These are phyloP conservation scores for Ellobium chinense DNA, from an alignment of 2,888 invertebrate genomes.

Conservation along the genomic window DNA sequence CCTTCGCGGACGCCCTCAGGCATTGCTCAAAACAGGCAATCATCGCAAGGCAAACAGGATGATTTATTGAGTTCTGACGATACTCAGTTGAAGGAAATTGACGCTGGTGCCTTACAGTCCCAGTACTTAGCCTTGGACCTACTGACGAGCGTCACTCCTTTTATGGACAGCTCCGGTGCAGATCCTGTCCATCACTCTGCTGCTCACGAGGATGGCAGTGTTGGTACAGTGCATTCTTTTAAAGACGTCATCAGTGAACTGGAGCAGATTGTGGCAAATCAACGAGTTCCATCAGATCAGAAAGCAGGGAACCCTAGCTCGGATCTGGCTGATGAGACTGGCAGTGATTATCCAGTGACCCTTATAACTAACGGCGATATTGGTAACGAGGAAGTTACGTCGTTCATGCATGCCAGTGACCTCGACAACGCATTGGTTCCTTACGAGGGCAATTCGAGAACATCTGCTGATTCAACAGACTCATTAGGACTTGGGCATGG, in stretches of 20 bases:
- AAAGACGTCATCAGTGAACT: constrained; percentile 35
- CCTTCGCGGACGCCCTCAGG: neutral
- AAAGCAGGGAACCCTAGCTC: neutral
- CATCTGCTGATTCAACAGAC: neutral
- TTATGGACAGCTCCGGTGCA: neutral
- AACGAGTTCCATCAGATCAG: constrained; percentile 45
- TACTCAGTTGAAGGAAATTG: neutral
- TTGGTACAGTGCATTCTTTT: neutral
- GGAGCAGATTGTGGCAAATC: constrained; percentile 39
- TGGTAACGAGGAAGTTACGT: neutral
- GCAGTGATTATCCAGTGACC: no score
- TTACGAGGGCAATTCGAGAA: neutral
- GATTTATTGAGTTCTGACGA: neutral
- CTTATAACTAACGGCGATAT: neutral
- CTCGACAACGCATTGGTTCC: neutral
- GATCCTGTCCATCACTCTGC: neutral
- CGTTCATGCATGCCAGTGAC: neutral
- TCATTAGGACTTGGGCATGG: neutral
- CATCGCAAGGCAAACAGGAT: neutral
- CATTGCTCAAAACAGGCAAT: neutral
- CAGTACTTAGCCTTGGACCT: neutral
- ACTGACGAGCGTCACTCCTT: neutral
- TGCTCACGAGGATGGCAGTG: neutral
- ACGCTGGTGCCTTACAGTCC: neutral
- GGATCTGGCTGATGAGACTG: neutral